Evolutionary conservation across 2,797 vertebrate species (phyloP), one percentile per base, ranked within the genome.

Genomic region (Lithobates sylvaticus): DNA sequence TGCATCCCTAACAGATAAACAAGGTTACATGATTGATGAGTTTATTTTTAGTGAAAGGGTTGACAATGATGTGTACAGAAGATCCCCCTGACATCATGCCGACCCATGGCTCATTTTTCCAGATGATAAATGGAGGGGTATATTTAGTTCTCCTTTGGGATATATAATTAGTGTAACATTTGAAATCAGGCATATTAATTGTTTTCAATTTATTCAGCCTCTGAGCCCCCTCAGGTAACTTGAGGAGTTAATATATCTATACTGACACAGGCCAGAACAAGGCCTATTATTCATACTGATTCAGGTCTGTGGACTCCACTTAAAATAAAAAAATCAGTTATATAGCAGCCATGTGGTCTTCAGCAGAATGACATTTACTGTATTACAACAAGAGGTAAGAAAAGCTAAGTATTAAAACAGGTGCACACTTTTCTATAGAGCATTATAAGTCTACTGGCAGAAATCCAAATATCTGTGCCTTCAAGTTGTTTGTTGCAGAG

Each of bases 91-190:
- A 76, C 81, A 87, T 75, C 10, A 71, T 32, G 6, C 5, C 69
- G 76, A 84, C 81, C 71, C 70, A 76, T 3, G 27, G 76, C 81
- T 79, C 76, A 87, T 78, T 87, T 84, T 61, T 84, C 64, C 27
- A 71, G 72, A 80, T 76, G 76, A 87, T 87, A 29, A 84, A 87
- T 87, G 71, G 42, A 70, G 81, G 42, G 27, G 29, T 76, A 76
- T 84, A 84, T 87, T 87, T 87, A 79, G 68, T n/a, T 75, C 27
- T 80, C 64, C 77, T 80, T 29, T 80, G 71, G 34, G 34, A 87
- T 78, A 80, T 70, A 71, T 76, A 75, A 84, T 84, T 84, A 84
- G 64, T 83, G 10, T 78, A 78, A 83, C 75, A 80, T 76, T 76
- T 75, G 44, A 54, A 83, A 77, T 54, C 72, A 84, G 32, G 39